Base-by-base conservation (phyloP, 2,113 vertebrate species). In the Anarrhichthys ocellatus region DNA sequence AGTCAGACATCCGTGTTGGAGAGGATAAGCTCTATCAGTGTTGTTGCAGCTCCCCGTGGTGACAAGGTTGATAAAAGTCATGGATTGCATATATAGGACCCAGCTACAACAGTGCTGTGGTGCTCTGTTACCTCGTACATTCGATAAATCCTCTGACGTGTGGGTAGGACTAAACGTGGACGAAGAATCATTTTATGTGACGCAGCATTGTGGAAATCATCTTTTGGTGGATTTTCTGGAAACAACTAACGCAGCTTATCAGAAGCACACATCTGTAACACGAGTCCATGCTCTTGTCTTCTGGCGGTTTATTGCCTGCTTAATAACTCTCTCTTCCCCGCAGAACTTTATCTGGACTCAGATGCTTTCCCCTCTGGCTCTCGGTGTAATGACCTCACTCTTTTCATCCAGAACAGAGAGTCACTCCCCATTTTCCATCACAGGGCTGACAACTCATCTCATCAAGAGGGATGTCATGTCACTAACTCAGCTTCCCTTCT, bases 331-430 rank as follows among this genome's bases (percentile, higher is more conserved):
- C 64, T 74, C 52, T 58, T 67, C 71, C 65, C 62, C 67, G 66
- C 87, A 88, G 72, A 91, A 59, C 52, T 84, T 78, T 80, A 67
- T 86, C 73, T 79, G 82, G 76, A 89, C 73, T 89, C 83, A 81
- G 83, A 78, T 85, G 72, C 81, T 88, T 71, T 32, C 17, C 38
- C 78, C 70, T 84, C 82, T 81, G 80, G 76, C 85, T 89, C 61
- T 42, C 56, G 74, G n/a, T 68, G 10, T 79, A 86, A 89, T 87
- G 86, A 87, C 84, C 84, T 88, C 89, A 87, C 74, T 84, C 69
- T 59, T 78, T 50, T 50, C 82, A 78, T 52, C 73, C 84, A 88
- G 69, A 87, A 84, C 69, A 87, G 62, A 86, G 36, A 82, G 76
- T 84, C 83, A 83, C 69, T 83, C 58, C 70, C 18, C 44, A 59